Percentiles rank a stretch among this genome's conserved stretches.
Evolutionary conservation across 2,113 vertebrate genomes (phyloP).

Genomic region (Hystrix cristata): DNA sequence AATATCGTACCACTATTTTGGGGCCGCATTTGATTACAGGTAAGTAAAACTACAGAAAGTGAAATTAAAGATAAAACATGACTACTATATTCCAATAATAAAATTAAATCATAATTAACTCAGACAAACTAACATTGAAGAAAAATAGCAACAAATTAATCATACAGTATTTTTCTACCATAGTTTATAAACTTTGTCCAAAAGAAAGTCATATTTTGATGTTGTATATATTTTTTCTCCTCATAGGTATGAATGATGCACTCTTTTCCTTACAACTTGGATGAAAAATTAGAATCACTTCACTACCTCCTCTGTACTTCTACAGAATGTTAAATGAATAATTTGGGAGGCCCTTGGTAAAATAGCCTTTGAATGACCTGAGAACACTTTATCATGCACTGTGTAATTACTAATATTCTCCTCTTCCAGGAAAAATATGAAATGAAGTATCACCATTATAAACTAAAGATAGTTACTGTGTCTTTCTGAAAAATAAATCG

Average conservation of each 20-base stretch:
- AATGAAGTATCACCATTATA: neutral
- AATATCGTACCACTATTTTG: neutral
- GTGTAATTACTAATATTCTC: neutral
- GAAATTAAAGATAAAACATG: neutral
- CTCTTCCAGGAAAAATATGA: slow-evolving; percentile 16
- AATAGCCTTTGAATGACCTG: neutral
- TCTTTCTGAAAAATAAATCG: slow-evolving; percentile 5
- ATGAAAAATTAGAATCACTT: slow-evolving; percentile 14
- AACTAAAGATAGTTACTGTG: neutral
- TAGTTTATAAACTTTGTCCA: neutral
- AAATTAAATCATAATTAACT: slow-evolving; percentile 34
- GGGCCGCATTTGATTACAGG: neutral
- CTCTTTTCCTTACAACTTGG: slow-evolving; percentile 35
- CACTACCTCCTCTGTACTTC: neutral
- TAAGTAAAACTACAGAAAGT: neutral
- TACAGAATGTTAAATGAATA: slow-evolving; percentile 39
- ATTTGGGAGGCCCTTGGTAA: neutral
- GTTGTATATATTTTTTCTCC: neutral
- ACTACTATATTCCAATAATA: neutral
- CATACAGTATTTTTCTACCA: neutral
- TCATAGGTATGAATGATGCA: neutral
- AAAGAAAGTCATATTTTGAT: neutral
- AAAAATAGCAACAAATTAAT: neutral
- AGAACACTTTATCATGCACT: neutral
- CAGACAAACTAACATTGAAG: neutral